These are phyloP conservation scores for Oncorhynchus keta DNA, from an alignment of 2,113 vertebrate species.

Conservation along the genomic window DNA sequence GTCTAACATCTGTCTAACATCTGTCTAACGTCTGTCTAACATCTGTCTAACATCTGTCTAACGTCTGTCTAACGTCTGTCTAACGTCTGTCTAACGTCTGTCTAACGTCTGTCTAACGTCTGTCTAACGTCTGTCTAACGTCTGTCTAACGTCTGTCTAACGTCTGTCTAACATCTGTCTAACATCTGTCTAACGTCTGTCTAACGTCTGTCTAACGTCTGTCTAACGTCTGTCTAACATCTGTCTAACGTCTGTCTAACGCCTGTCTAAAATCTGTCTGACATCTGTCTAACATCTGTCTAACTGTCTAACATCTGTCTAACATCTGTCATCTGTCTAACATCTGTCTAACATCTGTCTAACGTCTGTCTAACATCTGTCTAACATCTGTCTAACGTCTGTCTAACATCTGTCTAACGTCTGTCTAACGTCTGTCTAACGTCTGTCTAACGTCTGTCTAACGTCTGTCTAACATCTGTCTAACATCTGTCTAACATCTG, in stretches of 20 bases:
- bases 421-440: too few relatives aligned
- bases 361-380: too few relatives aligned
- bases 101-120: not conserved
- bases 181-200: conserved; percentile 1
- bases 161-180: not conserved
- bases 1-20: not conserved
- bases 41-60: not conserved
- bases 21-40: not conserved
- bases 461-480: not conserved
- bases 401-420: not conserved
- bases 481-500: not conserved
- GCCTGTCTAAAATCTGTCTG: too few relatives aligned
- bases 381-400: not conserved
- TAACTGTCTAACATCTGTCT: not conserved
- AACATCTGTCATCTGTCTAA: too few relatives aligned
- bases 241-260: not conserved
- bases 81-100: not conserved
- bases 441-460: not conserved
- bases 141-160: not conserved
- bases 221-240: not conserved
- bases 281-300: not conserved
- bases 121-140: not conserved
- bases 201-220: too few relatives aligned
- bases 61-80: too few relatives aligned
- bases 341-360: not conserved